Conservation (phyloP, 2,797 vertebrate genomes). For the Heterohyrax brucei region DNA sequence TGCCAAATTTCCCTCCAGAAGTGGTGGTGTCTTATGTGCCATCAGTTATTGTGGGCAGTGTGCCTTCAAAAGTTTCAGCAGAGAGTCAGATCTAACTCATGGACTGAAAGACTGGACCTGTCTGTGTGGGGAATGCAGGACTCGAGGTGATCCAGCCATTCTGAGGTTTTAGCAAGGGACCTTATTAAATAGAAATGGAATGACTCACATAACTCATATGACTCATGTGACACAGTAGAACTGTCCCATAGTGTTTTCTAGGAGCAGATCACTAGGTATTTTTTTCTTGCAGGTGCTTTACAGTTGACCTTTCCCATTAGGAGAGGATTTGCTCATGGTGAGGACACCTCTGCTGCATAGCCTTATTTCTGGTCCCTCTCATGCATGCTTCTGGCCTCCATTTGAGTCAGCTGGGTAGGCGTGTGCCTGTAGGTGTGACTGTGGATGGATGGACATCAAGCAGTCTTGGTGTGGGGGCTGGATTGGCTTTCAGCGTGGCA, state of each 20-base stretch:
- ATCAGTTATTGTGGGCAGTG: background rate
- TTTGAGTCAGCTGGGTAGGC: background rate
- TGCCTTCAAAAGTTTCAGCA: background rate
- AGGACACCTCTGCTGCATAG: background rate
- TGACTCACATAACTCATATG: no score
- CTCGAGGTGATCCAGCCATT: background rate
- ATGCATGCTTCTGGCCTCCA: background rate
- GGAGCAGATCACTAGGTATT: no score
- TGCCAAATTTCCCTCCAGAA: background rate
- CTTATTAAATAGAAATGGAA: background rate
- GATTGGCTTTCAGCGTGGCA: constrained; percentile 69
- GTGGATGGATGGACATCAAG: constrained; percentile 26
- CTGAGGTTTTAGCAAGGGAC: background rate
- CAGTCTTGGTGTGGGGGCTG: background rate
- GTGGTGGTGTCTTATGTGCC: background rate
- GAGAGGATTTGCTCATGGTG: background rate
- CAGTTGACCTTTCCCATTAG: background rate
- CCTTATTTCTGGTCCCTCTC: background rate
- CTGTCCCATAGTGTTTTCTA: no score
- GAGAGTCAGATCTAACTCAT: background rate
- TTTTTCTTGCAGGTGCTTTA: no score
- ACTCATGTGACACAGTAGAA: no score
- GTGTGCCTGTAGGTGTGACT: constrained; percentile 3
- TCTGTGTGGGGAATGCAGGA: background rate
- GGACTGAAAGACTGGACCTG: no score